Evolutionary conservation across 2,888 invertebrate genomes (phyloP), one percentile per base, ranked within the genome.

Genomic region (Aradus depressus): DNA sequence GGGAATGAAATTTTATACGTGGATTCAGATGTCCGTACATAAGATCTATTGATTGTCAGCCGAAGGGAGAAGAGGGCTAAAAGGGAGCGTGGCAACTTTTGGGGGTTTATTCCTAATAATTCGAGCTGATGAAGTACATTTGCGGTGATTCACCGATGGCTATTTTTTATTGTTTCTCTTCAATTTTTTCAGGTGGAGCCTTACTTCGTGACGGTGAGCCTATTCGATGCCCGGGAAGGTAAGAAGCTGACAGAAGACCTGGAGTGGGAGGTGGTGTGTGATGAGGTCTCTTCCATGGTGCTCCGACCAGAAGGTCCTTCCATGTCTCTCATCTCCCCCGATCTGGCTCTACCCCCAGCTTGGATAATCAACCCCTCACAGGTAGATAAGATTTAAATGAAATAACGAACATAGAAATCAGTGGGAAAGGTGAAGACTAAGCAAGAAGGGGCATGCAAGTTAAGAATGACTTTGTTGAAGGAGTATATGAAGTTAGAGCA

Each of bases 161-260:
- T 23, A 16, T 31, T 26, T 21, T 50, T 18, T 19, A 44, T 28
- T 37, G 8, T 16, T 10, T 18, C 5, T 10, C 14, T 47, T 49
- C 34, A 22, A 28, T 48, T 21, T n/a, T 45, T 58, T 41, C 58
- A 77, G 71, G 84, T 96, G 48, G 97, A 97, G 66, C 96, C 97
- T 0, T 96, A 96, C 70, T 87, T 87, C 65, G 84, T 93, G 18
- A 81, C 84, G 42, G 69, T 97, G 59, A 84, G 90, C 51, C 70
- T 97, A 35, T 97, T 88, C 68, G 96, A 97, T 72, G 86, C 85
- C 4, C 81, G 83, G 64, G 81, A 80, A 59, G 85, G 85, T 31
- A 77, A 80, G 64, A 95, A 95, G 70, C 72, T 96, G 57, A 87
- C 91, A 2, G 95, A 95, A 67, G 91, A 90, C 69, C 93, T 93